Evolutionary conservation across 2,888 invertebrate species (phyloP).

Genomic region (Polydrusus tereticollis): DNA sequence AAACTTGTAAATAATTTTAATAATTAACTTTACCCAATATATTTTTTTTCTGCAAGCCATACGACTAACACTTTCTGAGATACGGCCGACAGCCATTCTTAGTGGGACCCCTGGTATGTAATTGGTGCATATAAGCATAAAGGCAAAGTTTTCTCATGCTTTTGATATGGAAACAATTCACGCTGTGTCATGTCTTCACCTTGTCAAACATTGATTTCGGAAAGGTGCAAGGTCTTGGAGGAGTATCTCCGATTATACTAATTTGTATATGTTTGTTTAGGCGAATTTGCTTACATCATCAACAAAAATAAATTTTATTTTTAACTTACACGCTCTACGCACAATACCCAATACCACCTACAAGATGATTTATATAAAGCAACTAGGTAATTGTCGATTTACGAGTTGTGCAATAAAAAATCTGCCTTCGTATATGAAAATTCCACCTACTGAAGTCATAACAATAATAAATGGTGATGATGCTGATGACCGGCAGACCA

Average conservation of each 20-base stretch:
- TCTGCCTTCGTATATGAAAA: background rate
- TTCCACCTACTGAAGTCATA: slow-evolving; percentile 21
- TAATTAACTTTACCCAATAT: too few relatives aligned
- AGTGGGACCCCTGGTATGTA: too few relatives aligned
- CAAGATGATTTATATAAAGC: background rate
- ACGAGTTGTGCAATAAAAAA: slow-evolving; percentile 17
- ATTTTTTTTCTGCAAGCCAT: too few relatives aligned
- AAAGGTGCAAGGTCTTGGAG: background rate
- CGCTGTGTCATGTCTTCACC: background rate
- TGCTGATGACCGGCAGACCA: slow-evolving; percentile 10
- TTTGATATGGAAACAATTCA: background rate
- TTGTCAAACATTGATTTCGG: background rate
- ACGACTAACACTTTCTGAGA: too few relatives aligned
- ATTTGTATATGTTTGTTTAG: background rate
- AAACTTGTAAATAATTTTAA: too few relatives aligned
- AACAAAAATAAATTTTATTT: background rate
- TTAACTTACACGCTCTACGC: background rate
- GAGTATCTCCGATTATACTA: background rate
- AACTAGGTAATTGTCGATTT: background rate
- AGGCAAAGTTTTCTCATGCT: background rate
- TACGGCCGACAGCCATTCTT: too few relatives aligned
- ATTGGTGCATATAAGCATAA: too few relatives aligned
- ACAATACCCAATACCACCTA: slow-evolving; percentile 1
- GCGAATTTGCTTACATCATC: background rate
- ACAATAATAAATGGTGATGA: slow-evolving; percentile 21